Conservation (phyloP, 2,797 vertebrate species). For the Microtus obscurus region DNA sequence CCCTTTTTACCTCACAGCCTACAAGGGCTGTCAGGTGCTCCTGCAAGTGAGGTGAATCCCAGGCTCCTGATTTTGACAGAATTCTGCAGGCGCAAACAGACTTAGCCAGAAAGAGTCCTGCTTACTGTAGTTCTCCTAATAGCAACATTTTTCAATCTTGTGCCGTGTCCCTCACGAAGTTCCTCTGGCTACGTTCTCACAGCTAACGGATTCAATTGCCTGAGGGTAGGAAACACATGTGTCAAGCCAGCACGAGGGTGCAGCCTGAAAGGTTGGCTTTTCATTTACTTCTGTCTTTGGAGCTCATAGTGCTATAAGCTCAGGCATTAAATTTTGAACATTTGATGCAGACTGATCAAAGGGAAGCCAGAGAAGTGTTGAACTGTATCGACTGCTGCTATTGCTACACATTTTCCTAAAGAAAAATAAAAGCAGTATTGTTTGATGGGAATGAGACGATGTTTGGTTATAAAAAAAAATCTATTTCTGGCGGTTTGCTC, state of each 20-base stretch:
- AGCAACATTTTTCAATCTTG: conserved; percentile 47
- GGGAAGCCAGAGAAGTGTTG: conserved; percentile 50
- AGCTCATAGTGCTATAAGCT: not conserved
- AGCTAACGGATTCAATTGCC: conserved; percentile 11
- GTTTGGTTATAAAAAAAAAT: conserved; percentile 40
- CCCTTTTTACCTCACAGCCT: conserved; percentile 16
- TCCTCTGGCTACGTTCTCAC: conserved; percentile 50
- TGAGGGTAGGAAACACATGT: not conserved
- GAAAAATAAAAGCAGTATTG: not conserved
- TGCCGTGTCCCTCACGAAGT: not conserved
- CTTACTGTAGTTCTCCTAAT: conserved; percentile 7
- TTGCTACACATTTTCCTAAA: conserved; percentile 58
- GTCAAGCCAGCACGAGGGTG: not conserved
- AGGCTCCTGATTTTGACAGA: conserved; percentile 36
- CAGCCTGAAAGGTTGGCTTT: conserved; percentile 60
- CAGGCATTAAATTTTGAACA: conserved; percentile 74
- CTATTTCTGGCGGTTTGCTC: conserved; percentile 56
- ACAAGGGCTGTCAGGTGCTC: conserved; percentile 35
- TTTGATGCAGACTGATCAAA: conserved; percentile 72
- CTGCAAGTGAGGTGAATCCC: not conserved
- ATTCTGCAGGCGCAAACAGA: conserved; percentile 37
- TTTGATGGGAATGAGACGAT: conserved; percentile 40
- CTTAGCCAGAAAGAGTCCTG: conserved; percentile 1
- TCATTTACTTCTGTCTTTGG: conserved; percentile 65
- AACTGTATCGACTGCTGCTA: not conserved